phyloP scores from a whole-genome alignment of 2,888 invertebrate species.

The Crioceris asparagi region DNA sequence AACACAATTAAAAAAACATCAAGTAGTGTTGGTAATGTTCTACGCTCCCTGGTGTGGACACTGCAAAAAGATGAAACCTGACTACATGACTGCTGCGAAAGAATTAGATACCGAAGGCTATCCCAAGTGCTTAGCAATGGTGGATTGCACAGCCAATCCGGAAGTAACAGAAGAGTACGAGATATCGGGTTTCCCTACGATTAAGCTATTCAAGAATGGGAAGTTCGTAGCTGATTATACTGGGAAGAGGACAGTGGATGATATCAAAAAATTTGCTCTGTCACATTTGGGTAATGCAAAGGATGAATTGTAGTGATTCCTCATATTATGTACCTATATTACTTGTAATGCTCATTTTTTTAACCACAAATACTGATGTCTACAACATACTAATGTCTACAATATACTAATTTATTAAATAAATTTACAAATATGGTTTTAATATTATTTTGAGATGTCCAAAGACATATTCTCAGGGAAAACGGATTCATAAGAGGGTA shows the following conservation, averaged over 20 bases:
- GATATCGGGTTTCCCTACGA: constrained; percentile 56
- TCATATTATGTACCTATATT: no score
- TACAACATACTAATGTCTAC: no score
- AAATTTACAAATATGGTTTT: no score
- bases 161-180: constrained; percentile 47
- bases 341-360: no score
- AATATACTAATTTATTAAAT: no score
- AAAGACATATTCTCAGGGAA: no score
- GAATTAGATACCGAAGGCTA: constrained; percentile 38
- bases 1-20: constrained; percentile 43
- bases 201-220: constrained; percentile 51
- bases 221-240: constrained; percentile 43
- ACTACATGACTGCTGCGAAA: constrained; percentile 48
- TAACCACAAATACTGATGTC: no score
- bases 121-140: constrained; percentile 40
- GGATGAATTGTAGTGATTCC: constrained; percentile 17
- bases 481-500: no score
- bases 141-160: constrained; percentile 56
- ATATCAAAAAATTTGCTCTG: constrained; percentile 34
- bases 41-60: constrained; percentile 70
- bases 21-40: constrained; percentile 63
- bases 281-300: constrained; percentile 11
- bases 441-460: no score
- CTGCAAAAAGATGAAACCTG: constrained; percentile 58
- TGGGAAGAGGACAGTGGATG: constrained; percentile 45